A percentile compares a stretch with the other conserved stretches of the same genome.
phyloP scores from a whole-genome alignment of 2,888 invertebrate genomes.

The Thymelicus lineola region DNA sequence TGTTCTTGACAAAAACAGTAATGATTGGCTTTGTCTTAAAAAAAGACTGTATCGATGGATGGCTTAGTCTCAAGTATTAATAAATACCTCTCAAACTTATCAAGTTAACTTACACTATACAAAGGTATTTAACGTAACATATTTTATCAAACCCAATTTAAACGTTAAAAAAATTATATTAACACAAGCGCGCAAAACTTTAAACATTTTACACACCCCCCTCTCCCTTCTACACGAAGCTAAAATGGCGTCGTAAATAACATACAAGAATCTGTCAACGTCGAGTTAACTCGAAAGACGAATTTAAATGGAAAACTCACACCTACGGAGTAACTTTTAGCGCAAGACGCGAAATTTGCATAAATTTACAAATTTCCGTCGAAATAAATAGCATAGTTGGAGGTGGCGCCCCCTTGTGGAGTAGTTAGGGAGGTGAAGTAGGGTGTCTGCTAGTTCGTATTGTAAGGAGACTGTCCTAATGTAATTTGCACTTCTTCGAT shows the following conservation, averaged over 20 bases:
- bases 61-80: too few species aligned
- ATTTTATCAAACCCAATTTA: neutral
- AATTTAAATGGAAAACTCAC: constrained; percentile 41
- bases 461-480: constrained; percentile 9
- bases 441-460: neutral
- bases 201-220: neutral
- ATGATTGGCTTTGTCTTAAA: too few species aligned
- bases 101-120: too few species aligned
- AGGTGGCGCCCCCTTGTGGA: constrained; percentile 42
- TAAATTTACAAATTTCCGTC: constrained; percentile 83
- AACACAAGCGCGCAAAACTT: neutral
- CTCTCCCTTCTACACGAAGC: neutral
- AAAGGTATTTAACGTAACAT: too few species aligned
- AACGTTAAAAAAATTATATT: neutral
- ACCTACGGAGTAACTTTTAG: constrained; percentile 63
- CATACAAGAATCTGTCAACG: constrained; percentile 36
- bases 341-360: constrained; percentile 83
- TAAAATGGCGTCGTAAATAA: constrained; percentile 33
- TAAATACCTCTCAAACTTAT: too few species aligned
- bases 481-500: neutral
- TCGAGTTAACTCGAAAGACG: constrained; percentile 45
- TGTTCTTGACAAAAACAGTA: too few species aligned
- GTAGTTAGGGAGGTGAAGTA: constrained; percentile 32
- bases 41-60: too few species aligned
- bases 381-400: constrained; percentile 79